Conservation (phyloP, 2,797 vertebrate genomes). For the Sardinella longiceps region DNA sequence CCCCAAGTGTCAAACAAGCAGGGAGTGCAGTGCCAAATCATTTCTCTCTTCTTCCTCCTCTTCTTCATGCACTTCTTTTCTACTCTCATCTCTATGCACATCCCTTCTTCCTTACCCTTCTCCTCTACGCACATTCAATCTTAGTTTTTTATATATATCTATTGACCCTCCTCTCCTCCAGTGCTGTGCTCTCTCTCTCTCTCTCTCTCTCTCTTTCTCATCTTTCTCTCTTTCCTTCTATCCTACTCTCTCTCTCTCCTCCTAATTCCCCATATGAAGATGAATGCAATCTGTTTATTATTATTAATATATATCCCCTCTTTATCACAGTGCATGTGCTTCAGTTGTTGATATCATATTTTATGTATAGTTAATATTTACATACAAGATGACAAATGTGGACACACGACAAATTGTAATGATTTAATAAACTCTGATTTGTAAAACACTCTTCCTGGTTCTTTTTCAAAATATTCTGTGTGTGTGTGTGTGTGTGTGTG, state of each 20-base stretch:
- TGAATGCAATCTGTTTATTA: no score
- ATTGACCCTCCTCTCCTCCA: no score
- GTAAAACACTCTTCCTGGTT: constrained; percentile 54
- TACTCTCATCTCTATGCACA: no score
- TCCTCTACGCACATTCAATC: no score
- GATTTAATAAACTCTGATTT: constrained; percentile 81
- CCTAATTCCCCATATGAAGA: constrained; percentile 27
- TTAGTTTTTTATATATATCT: no score
- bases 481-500: not conserved
- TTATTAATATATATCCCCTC: constrained; percentile 48
- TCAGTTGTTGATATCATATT: constrained; percentile 65
- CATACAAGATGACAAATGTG: constrained; percentile 62
- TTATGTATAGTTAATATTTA: constrained; percentile 76
- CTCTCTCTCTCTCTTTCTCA: not conserved
- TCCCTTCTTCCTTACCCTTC: no score
- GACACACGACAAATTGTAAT: constrained; percentile 60
- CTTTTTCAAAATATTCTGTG: not conserved
- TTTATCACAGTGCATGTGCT: constrained; percentile 63
- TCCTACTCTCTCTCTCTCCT: constrained; percentile 22
- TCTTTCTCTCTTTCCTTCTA: not conserved
- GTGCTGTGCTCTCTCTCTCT: not conserved
- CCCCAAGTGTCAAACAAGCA: not conserved
- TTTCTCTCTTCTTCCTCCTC: constrained; percentile 24
- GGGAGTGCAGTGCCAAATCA: not conserved
- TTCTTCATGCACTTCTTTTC: not conserved